Evolutionary conservation across 2,888 invertebrate genomes (phyloP).

Genomic region (Himalopsyche japonica): DNA sequence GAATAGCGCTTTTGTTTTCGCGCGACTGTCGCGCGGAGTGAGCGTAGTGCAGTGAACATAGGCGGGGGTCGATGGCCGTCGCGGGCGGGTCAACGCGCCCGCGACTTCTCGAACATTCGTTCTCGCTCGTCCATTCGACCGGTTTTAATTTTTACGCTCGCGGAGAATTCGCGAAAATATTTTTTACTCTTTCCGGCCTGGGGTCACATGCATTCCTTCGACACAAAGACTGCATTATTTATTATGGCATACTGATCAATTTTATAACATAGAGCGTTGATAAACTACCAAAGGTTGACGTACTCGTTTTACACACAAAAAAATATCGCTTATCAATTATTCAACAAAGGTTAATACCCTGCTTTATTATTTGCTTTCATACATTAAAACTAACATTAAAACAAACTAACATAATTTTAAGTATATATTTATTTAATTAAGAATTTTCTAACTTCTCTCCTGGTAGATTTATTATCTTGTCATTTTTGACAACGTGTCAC

Average conservation of each 20-base stretch:
- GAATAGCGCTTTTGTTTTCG: slow-evolving; percentile 57
- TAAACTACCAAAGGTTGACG: too few relatives aligned
- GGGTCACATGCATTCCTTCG: not conserved
- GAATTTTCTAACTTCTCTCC: too few relatives aligned
- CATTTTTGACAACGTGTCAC: too few relatives aligned
- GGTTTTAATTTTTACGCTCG: not conserved
- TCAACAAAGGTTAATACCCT: too few relatives aligned
- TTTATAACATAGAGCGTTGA: too few relatives aligned
- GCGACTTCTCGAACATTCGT: not conserved
- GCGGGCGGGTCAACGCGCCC: slow-evolving; percentile 32
- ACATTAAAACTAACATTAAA: too few relatives aligned
- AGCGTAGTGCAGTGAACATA: not conserved
- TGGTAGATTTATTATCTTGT: too few relatives aligned
- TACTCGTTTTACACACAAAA: too few relatives aligned
- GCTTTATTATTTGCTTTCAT: too few relatives aligned
- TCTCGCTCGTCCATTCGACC: not conserved
- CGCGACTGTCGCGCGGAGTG: slow-evolving; percentile 42
- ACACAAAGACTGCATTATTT: not conserved
- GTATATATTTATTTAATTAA: too few relatives aligned
- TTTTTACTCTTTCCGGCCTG: not conserved
- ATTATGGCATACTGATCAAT: not conserved
- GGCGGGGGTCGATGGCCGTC: slow-evolving; percentile 21
- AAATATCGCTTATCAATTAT: too few relatives aligned
- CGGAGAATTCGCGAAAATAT: not conserved
- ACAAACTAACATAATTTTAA: too few relatives aligned